These are phyloP conservation scores for Drosophila sechellia DNA, from an alignment of 1,140 invertebrate genomes.

Conservation along the genomic window DNA sequence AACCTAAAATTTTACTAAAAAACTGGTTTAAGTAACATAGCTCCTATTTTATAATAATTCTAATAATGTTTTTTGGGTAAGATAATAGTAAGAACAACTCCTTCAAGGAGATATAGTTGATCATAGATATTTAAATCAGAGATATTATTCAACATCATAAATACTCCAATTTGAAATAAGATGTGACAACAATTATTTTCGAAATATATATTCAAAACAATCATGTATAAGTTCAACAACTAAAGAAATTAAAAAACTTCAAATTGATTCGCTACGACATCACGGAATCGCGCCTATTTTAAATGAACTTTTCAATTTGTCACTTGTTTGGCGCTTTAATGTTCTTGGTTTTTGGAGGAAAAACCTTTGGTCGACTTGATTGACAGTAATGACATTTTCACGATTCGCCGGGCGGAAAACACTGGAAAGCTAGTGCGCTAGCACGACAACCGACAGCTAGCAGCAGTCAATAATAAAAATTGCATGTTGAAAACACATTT, in stretches of 20 bases:
- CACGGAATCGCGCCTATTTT: slow-evolving; percentile 16
- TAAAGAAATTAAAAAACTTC: background rate
- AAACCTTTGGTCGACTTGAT: slow-evolving; percentile 67
- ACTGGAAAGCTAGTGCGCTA: slow-evolving; percentile 71
- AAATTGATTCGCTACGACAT: background rate
- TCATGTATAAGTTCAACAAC: too few species aligned
- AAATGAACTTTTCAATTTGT: slow-evolving; percentile 51
- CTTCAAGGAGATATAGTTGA: too few species aligned
- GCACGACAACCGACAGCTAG: slow-evolving; percentile 63
- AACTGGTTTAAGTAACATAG: too few species aligned
- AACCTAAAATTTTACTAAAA: too few species aligned
- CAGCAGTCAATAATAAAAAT: slow-evolving; percentile 79
- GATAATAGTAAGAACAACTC: too few species aligned
- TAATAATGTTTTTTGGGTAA: too few species aligned
- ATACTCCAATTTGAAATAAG: too few species aligned
- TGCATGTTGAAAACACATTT: slow-evolving; percentile 80
- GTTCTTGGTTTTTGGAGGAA: slow-evolving; percentile 49
- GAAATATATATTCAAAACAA: too few species aligned
- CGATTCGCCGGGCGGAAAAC: slow-evolving; percentile 77
- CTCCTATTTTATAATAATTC: too few species aligned
- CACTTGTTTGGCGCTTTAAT: slow-evolving; percentile 60
- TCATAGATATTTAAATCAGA: too few species aligned
- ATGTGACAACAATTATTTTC: too few species aligned
- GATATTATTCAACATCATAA: too few species aligned
- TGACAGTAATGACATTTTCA: slow-evolving; percentile 81